Conservation (phyloP, 2,888 invertebrate species). For the Caenorhabditis sulstoni region DNA sequence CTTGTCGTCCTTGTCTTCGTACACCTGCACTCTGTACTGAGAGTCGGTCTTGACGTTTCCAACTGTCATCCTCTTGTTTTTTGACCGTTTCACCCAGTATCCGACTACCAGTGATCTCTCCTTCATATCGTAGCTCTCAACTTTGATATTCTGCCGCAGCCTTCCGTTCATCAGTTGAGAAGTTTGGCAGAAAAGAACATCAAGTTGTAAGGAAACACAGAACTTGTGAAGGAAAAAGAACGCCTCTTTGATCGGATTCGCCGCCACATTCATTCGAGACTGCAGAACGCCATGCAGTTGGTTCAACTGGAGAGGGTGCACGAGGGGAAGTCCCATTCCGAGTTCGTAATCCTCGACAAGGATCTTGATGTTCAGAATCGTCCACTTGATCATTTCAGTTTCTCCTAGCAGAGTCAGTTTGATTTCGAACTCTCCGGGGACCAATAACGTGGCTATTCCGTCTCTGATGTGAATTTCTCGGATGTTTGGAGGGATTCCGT, state of each 20-base stretch:
- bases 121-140: constrained; percentile 73
- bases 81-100: constrained; percentile 75
- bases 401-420: constrained; percentile 98
- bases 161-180: constrained; percentile 89
- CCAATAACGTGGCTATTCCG: constrained; percentile 75
- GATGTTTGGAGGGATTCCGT: constrained; percentile 92
- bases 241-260: constrained; percentile 74
- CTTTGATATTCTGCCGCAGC: constrained; percentile 83
- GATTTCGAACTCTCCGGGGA: constrained; percentile 81
- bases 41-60: constrained; percentile 64
- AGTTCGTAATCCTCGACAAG: constrained; percentile 96
- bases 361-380: constrained; percentile 92
- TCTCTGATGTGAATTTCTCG: constrained; percentile 85
- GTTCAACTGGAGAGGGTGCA: constrained; percentile 88
- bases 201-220: constrained; percentile 94
- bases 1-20: constrained; percentile 68
- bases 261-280: constrained; percentile 82
- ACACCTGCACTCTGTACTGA: constrained; percentile 76
- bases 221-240: constrained; percentile 84
- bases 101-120: constrained; percentile 71
- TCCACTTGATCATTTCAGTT: constrained; percentile 93
- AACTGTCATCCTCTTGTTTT: constrained; percentile 58
- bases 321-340: constrained; percentile 92
- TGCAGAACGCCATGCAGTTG: constrained; percentile 96
- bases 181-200: constrained; percentile 85